phyloP scores from a whole-genome alignment of 1,140 invertebrate genomes.

The Leptinotarsa defecta region DNA sequence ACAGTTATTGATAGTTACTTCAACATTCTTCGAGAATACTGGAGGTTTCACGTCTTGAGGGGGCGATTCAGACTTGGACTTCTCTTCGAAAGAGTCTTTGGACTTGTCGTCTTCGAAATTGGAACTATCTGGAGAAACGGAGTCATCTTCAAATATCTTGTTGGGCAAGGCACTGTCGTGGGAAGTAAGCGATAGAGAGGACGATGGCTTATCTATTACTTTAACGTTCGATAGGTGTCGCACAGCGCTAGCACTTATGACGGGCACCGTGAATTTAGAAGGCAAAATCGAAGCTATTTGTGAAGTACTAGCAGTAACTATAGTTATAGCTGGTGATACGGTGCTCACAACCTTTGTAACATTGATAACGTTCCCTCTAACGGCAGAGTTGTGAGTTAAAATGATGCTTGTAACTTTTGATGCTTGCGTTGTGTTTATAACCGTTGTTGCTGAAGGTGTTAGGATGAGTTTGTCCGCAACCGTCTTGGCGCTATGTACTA shows the following conservation, averaged over 20 bases:
- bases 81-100: slow-evolving; percentile 50
- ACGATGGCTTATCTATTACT: slow-evolving; percentile 60
- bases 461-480: slow-evolving; percentile 39
- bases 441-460: slow-evolving; percentile 31
- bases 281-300: slow-evolving; percentile 53
- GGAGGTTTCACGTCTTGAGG: slow-evolving; percentile 26
- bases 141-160: slow-evolving; percentile 68
- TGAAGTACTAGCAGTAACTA: slow-evolving; percentile 52
- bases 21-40: slow-evolving; percentile 25
- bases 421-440: slow-evolving; percentile 37
- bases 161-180: slow-evolving; percentile 63
- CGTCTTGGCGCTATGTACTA: slow-evolving; percentile 31
- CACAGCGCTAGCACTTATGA: slow-evolving; percentile 54
- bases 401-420: slow-evolving; percentile 49
- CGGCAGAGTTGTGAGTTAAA: slow-evolving; percentile 43
- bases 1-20: slow-evolving; percentile 1
- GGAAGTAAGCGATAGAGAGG: slow-evolving; percentile 60
- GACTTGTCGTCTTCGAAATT: slow-evolving; percentile 58
- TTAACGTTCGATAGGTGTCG: slow-evolving; percentile 54
- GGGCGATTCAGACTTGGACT: slow-evolving; percentile 41
- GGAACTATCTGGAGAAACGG: slow-evolving; percentile 62
- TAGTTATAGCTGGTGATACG: slow-evolving; percentile 49
- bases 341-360: slow-evolving; percentile 44
- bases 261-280: slow-evolving; percentile 51
- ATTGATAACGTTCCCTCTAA: slow-evolving; percentile 49